Conservation (phyloP, 64 coral and sea anemone species). For the Porites australiensis region DNA sequence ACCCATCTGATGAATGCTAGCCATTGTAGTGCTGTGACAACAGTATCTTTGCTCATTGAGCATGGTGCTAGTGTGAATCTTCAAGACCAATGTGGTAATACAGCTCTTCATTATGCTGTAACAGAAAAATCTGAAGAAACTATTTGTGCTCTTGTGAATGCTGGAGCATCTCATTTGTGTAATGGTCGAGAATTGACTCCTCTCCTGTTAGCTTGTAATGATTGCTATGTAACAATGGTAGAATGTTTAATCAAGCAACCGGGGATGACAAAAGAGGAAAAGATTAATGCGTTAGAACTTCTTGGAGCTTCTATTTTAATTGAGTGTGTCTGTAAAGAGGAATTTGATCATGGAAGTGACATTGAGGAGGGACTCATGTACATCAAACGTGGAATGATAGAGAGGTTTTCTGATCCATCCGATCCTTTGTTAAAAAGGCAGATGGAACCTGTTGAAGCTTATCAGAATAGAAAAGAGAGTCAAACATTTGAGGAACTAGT, state of each 20-base stretch:
- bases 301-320: slow-evolving; percentile 34
- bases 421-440: background rate
- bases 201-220: slow-evolving; percentile 34
- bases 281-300: slow-evolving; percentile 38
- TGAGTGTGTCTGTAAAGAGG: background rate
- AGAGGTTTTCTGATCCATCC: background rate
- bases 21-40: too few species aligned
- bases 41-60: too few species aligned
- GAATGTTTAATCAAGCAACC: slow-evolving; percentile 37
- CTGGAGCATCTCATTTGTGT: background rate
- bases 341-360: background rate
- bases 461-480: slow-evolving; percentile 48
- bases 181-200: slow-evolving; percentile 49
- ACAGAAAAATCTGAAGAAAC: too few species aligned
- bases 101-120: too few species aligned
- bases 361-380: slow-evolving; percentile 5
- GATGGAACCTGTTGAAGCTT: slow-evolving; percentile 18
- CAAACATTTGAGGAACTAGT: slow-evolving; percentile 37
- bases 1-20: too few species aligned
- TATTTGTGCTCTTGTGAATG: background rate
- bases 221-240: slow-evolving; percentile 41
- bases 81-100: too few species aligned
- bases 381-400: slow-evolving; percentile 33
- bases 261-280: slow-evolving; percentile 11
- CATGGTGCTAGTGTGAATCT: too few species aligned